A percentile compares a stretch with the other conserved stretches of the same genome.
Conservation (phyloP, 2,113 vertebrate species). For the Hyperopisus bebe region DNA sequence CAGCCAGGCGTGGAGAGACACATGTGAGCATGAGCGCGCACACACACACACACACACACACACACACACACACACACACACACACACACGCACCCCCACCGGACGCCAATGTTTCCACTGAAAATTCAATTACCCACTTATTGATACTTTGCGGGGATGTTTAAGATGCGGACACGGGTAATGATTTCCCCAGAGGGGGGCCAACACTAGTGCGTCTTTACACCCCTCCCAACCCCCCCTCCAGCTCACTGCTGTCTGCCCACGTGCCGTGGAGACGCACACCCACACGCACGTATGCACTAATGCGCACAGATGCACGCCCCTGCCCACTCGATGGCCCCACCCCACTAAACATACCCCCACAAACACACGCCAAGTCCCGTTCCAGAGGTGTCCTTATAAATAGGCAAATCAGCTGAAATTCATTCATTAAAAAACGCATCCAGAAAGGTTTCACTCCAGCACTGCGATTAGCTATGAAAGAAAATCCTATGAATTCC, state of each 20-base stretch:
- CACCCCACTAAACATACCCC: conserved; percentile 35
- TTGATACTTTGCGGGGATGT: conserved; percentile 99
- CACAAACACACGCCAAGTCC: conserved; percentile 46
- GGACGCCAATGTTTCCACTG: conserved; percentile 99
- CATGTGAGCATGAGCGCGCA: conserved; percentile 34
- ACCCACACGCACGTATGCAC: conserved; percentile 32
- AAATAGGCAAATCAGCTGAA: conserved; percentile 99
- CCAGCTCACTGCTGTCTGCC: conserved; percentile 49
- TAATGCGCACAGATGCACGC: conserved; percentile 19
- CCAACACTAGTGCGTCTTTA: conserved; percentile 92
- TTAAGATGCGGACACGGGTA: conserved; percentile 99
- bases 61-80: conserved; percentile 48
- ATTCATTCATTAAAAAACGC: conserved; percentile 97
- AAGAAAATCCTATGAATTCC: conserved; percentile 93
- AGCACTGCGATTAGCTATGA: conserved; percentile 93
- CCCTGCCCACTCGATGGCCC: conserved; percentile 51
- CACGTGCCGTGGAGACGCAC: conserved; percentile 39
- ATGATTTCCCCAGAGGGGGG: conserved; percentile 98
- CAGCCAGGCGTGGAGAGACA: conserved; percentile 24
- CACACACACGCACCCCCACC: conserved; percentile 64
- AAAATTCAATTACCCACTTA: conserved; percentile 99
- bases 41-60: conserved; percentile 55
- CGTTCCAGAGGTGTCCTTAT: conserved; percentile 99
- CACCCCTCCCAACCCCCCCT: conserved; percentile 39
- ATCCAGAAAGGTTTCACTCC: conserved; percentile 95